Evolutionary conservation across 2,113 vertebrate species (phyloP).

Genomic region (Sigmodon hispidus): DNA sequence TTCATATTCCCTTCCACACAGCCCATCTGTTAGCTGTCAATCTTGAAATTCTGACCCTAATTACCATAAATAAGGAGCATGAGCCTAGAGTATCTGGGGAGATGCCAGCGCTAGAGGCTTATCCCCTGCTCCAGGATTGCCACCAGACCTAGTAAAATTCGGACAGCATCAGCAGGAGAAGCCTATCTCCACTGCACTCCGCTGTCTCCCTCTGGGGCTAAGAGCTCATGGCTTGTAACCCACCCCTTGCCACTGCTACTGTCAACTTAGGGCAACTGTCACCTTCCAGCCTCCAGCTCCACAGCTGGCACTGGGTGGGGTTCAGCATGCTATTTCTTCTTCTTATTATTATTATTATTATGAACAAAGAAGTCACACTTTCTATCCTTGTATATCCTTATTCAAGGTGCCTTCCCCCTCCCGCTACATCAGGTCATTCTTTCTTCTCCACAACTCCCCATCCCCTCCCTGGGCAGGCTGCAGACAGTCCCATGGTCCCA

Average conservation of each 20-base stretch:
- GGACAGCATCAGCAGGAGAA: rapidly evolving
- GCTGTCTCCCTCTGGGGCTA: neutral
- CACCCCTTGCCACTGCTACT: neutral
- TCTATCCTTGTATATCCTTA: too few species aligned
- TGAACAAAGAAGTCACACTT: too few species aligned
- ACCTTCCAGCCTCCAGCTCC: neutral
- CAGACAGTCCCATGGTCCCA: too few species aligned
- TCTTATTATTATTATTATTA: too few species aligned
- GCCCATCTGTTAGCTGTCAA: neutral
- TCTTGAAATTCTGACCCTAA: neutral
- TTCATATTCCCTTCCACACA: neutral
- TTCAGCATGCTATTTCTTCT: neutral
- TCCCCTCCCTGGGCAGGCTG: too few species aligned
- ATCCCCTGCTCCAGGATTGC: neutral
- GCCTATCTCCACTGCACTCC: neutral
- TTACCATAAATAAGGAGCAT: neutral
- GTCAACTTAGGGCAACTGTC: neutral
- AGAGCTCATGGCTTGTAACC: neutral
- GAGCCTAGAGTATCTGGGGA: neutral
- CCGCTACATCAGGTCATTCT: too few species aligned
- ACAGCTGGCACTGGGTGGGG: neutral
- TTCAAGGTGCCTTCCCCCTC: too few species aligned
- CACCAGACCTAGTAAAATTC: rapidly evolving
- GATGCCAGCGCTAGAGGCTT: neutral
- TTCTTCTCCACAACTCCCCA: too few species aligned